These are phyloP conservation scores for Poeciliopsis turrubarensis DNA, from an alignment of 2,113 vertebrate genomes.

Conservation along the genomic window DNA sequence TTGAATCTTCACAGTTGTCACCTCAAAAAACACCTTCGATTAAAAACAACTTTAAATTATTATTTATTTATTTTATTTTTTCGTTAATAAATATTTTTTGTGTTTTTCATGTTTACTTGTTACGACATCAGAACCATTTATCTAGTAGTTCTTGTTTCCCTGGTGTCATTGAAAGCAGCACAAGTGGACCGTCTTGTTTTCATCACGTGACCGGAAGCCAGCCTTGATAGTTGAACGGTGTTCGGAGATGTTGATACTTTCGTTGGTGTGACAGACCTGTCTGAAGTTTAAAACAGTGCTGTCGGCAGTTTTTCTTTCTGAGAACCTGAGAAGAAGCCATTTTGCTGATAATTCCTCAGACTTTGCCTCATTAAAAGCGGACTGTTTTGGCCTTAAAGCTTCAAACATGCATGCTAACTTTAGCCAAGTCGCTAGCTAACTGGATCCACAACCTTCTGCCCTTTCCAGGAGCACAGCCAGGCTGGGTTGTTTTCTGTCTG, in stretches of 20 bases:
- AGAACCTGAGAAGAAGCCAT: neutral
- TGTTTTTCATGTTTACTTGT: too few species aligned
- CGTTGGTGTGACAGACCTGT: constrained; percentile 26
- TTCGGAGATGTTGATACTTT: constrained; percentile 56
- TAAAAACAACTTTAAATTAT: too few species aligned
- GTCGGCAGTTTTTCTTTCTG: accelerated
- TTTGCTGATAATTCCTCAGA: neutral
- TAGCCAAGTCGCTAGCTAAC: constrained; percentile 48
- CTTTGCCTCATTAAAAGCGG: neutral
- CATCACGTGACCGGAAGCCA: constrained; percentile 78
- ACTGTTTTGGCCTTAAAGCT: neutral
- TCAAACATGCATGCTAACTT: constrained; percentile 23
- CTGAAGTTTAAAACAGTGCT: neutral
- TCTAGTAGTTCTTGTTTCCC: neutral
- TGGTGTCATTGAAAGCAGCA: constrained; percentile 1
- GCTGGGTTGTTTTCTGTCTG: neutral
- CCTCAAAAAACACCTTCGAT: too few species aligned
- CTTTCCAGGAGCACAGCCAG: neutral
- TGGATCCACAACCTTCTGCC: constrained; percentile 49
- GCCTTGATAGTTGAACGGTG: constrained; percentile 29
- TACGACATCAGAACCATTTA: neutral
- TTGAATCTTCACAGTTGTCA: too few species aligned
- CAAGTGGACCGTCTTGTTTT: constrained; percentile 68
- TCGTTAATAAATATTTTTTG: too few species aligned
- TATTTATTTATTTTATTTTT: too few species aligned